Percentiles rank a stretch among this genome's conserved stretches.
Conservation (phyloP, 2,888 invertebrate genomes). For the Cephus rjabovi region DNA sequence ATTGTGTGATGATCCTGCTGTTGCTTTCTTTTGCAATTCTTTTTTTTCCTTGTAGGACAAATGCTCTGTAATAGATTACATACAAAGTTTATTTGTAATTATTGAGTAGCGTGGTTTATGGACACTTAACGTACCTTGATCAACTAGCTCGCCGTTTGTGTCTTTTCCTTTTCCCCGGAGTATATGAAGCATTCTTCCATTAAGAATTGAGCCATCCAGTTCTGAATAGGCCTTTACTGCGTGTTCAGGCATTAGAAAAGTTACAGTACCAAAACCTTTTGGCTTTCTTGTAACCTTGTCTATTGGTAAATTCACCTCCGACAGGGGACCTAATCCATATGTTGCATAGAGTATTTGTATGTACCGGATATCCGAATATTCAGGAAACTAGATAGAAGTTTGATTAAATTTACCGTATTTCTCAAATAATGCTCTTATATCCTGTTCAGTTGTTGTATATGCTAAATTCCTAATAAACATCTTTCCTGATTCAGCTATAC, state of each 20-base stretch:
- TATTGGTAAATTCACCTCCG: constrained; percentile 90
- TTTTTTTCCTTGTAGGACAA: constrained; percentile 88
- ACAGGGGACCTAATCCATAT: constrained; percentile 76
- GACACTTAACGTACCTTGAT: constrained; percentile 43
- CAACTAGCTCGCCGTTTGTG: constrained; percentile 53
- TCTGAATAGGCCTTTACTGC: constrained; percentile 89
- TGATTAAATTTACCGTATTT: constrained; percentile 75
- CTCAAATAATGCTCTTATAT: constrained; percentile 84
- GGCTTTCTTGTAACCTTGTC: constrained; percentile 83
- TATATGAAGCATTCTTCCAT: constrained; percentile 94
- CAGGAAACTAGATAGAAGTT: not conserved
- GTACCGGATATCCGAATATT: not conserved
- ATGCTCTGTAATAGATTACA: constrained; percentile 68
- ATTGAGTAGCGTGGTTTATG: constrained; percentile 3
- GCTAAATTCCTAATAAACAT: constrained; percentile 93
- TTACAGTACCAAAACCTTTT: constrained; percentile 94
- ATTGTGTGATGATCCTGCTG: constrained; percentile 84
- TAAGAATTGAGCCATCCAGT: constrained; percentile 90
- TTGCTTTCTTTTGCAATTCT: constrained; percentile 78
- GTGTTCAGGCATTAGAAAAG: constrained; percentile 95
- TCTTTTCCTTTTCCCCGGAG: constrained; percentile 84
- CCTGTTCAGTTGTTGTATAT: constrained; percentile 87
- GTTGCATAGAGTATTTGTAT: not conserved
- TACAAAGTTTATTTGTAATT: not conserved
- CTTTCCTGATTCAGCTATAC: constrained; percentile 89